Base-by-base conservation (phyloP, 2,888 invertebrate genomes). In the Julus scandinavius region DNA sequence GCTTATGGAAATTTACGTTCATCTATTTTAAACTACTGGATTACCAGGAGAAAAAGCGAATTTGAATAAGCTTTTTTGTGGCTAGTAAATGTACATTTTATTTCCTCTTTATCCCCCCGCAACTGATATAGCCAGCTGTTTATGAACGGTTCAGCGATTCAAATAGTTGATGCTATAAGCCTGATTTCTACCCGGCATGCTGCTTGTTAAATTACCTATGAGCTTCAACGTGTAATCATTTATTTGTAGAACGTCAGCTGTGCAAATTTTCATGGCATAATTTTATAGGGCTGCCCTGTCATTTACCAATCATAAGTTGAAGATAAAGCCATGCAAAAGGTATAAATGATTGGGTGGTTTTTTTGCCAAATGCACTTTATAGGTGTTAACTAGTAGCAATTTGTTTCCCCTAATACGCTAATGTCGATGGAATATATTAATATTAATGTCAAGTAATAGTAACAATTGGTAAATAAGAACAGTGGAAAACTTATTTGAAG, bases 181-280 rank as follows among this genome's bases (percentile, higher is more conserved):
- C 63, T 63, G 7, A 63, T 63, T 63, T 63, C 5, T 20, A 63
- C 63, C 63, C 63, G 63, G 4, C 63, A 20, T 63, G 20, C 63
- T 63, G 20, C 20, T n/a, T 63, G 63, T n/a, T 63, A 63, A 63
- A 63, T 63, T 63, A 63, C 20, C n/a, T 20, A 63, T 63, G 63
- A 63, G n/a, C 63, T 63, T n/a, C 63, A 63, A 63, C 63, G 63
- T 63, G 63, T 63, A 63, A 63, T 63, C 63, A 63, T 63, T 63
- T 63, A 63, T 63, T 63, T 20, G 63, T 63, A 63, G 20, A n/a
- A 17, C 63, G 20, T 63, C 63, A 63, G 63, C 20, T 63, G n/a
- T 6, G 63, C 1, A 63, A 54, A 63, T 63, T 63, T 63, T 20
- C 63, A 63, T n/a, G 63, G 63, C 63, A 63, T 63, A 20, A 63